These are phyloP conservation scores for Colinus virginianus DNA, from an alignment of 2,113 vertebrate species.

Conservation along the genomic window DNA sequence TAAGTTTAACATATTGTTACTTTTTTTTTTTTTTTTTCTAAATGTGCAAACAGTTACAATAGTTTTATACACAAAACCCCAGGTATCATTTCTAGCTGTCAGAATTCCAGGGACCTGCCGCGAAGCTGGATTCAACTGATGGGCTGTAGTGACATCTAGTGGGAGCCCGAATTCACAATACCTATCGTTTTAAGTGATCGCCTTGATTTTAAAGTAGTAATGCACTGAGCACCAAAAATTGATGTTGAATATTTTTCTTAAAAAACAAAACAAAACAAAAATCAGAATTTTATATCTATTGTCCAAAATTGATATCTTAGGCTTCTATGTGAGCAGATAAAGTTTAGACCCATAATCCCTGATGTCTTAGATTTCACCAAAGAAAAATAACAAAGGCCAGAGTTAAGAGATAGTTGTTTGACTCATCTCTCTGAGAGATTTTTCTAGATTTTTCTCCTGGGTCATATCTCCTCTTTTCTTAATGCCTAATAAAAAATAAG, in stretches of 20 bases:
- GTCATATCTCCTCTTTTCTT: background rate
- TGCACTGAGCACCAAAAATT: background rate
- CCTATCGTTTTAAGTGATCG: background rate
- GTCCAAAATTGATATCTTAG: constrained; percentile 29
- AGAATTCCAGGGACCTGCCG: constrained; percentile 60
- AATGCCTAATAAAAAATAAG: background rate
- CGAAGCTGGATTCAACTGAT: background rate
- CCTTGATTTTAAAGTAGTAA: background rate
- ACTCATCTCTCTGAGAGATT: background rate
- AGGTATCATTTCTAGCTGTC: constrained; percentile 69
- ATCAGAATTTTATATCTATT: background rate
- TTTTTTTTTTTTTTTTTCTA: background rate
- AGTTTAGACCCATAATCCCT: constrained; percentile 15
- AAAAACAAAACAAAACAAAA: background rate
- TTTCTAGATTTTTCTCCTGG: background rate
- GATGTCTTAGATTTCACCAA: background rate
- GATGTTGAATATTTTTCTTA: constrained; percentile 4
- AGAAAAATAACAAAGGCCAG: background rate
- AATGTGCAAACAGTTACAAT: constrained; percentile 70
- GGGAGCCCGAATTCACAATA: background rate
- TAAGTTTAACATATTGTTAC: constrained; percentile 72
- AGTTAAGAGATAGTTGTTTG: background rate
- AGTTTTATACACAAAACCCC: constrained; percentile 71
- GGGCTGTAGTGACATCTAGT: constrained; percentile 80
- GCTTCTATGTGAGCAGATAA: background rate